phyloP scores from a whole-genome alignment of 1,140 invertebrate genomes.

The Zaprionus camerounensis region DNA sequence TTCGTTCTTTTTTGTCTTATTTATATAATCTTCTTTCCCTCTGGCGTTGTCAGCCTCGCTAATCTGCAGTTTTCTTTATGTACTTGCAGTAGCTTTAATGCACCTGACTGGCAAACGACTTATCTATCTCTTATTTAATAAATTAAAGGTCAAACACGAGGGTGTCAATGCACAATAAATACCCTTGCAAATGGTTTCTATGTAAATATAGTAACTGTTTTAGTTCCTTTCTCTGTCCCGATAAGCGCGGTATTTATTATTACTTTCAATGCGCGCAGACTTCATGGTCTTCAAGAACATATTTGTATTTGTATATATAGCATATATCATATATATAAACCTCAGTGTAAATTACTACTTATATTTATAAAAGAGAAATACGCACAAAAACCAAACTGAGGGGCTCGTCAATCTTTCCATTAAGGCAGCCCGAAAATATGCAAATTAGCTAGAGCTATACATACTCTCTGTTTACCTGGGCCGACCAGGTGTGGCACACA shows the following conservation, averaged over 20 bases:
- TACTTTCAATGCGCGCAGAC: neutral
- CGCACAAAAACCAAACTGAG: neutral
- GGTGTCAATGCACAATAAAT: neutral
- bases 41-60: neutral
- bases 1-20: slow-evolving; percentile 37
- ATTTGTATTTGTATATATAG: neutral
- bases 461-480: slow-evolving; percentile 1
- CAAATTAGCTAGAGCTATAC: neutral
- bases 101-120: slow-evolving; percentile 4
- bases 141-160: neutral
- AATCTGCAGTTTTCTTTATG: slow-evolving; percentile 33
- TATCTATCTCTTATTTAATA: slow-evolving; percentile 2
- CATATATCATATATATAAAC: neutral
- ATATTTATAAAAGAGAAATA: neutral
- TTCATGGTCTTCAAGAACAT: neutral
- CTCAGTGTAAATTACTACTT: neutral
- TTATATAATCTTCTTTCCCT: slow-evolving; percentile 20
- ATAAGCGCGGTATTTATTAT: neutral
- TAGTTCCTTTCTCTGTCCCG: neutral
- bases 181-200: neutral
- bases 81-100: slow-evolving; percentile 7
- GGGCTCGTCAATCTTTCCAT: slow-evolving; percentile 14
- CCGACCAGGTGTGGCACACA: slow-evolving; percentile 4
- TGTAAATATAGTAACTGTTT: neutral
- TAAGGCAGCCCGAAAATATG: neutral